Evolutionary conservation across 2,113 vertebrate species (phyloP).

Genomic region (Tachysurus vachellii): DNA sequence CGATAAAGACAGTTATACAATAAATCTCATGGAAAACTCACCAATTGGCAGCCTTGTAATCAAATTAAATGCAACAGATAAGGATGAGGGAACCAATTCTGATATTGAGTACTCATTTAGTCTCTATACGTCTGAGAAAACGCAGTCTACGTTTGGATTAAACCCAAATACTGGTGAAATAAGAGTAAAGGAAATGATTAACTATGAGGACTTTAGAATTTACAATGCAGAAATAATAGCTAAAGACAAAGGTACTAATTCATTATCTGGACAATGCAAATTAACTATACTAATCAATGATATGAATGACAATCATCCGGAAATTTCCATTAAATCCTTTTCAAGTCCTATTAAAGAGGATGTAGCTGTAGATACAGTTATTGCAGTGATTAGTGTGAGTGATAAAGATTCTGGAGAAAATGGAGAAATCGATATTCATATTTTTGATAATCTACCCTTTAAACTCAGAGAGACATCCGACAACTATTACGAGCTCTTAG

Average conservation of each 20-base stretch:
- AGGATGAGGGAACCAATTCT: slow-evolving; percentile 47
- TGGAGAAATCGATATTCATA: slow-evolving; percentile 61
- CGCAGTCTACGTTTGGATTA: slow-evolving; percentile 62
- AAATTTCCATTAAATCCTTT: slow-evolving; percentile 49
- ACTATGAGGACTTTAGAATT: slow-evolving; percentile 65
- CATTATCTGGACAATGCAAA: slow-evolving; percentile 43
- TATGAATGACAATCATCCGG: slow-evolving; percentile 54
- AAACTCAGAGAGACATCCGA: slow-evolving; percentile 46
- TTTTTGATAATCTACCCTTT: slow-evolving; percentile 53
- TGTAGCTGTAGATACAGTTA: slow-evolving; percentile 46
- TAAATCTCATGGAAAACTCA: slow-evolving; percentile 52
- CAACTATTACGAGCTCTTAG: slow-evolving; percentile 53
- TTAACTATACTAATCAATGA: slow-evolving; percentile 44
- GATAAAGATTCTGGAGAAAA: slow-evolving; percentile 65
- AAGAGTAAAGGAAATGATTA: slow-evolving; percentile 63
- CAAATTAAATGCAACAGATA: slow-evolving; percentile 53
- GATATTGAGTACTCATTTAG: slow-evolving; percentile 51
- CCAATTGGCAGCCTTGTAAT: slow-evolving; percentile 46
- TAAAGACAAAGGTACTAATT: slow-evolving; percentile 59
- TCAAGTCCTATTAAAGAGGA: slow-evolving; percentile 51
- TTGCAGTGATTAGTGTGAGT: slow-evolving; percentile 56
- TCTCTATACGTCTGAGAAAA: slow-evolving; percentile 47
- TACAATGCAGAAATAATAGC: slow-evolving; percentile 67
- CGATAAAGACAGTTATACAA: slow-evolving; percentile 49
- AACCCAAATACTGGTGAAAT: slow-evolving; percentile 67